A percentile compares a stretch with the other conserved stretches of the same genome.
Evolutionary conservation across 2,888 invertebrate species (phyloP).

Genomic region (Agrochola litura): DNA sequence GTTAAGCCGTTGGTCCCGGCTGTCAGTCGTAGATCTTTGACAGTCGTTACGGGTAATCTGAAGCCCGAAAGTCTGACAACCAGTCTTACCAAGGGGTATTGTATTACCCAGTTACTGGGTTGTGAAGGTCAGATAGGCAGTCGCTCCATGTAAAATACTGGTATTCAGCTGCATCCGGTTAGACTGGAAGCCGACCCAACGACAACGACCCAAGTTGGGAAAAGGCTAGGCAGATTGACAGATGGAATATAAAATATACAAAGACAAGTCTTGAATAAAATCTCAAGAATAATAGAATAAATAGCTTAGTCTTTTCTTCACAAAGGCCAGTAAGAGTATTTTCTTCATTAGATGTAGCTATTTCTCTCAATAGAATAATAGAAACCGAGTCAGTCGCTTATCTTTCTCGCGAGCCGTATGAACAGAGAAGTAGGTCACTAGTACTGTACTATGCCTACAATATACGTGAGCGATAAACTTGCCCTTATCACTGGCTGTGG

Average conservation of each 20-base stretch:
- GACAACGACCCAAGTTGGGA: too few species aligned
- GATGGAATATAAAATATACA: neutral
- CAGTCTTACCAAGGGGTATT: too few species aligned
- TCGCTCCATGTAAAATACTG: too few species aligned
- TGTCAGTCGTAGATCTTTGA: too few species aligned
- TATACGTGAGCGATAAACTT: slow-evolving; percentile 44
- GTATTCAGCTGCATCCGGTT: too few species aligned
- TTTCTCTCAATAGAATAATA: slow-evolving; percentile 39
- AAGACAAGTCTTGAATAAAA: neutral
- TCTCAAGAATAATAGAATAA: neutral
- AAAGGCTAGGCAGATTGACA: too few species aligned
- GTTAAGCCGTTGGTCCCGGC: too few species aligned
- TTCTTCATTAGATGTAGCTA: slow-evolving; percentile 1
- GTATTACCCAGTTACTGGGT: too few species aligned
- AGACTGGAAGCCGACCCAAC: too few species aligned
- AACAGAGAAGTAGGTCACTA: slow-evolving; percentile 49
- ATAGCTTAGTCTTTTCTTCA: neutral
- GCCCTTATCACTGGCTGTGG: slow-evolving; percentile 38
- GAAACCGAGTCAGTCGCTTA: slow-evolving; percentile 43
- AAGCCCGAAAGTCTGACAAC: too few species aligned
- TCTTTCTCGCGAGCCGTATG: slow-evolving; percentile 14
- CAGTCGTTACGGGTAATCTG: too few species aligned
- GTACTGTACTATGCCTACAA: slow-evolving; percentile 13
- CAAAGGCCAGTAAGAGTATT: slow-evolving; percentile 1
- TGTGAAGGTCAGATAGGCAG: too few species aligned